Evolutionary conservation across 2,113 vertebrate species (phyloP).

Genomic region (Oreochromis niloticus): DNA sequence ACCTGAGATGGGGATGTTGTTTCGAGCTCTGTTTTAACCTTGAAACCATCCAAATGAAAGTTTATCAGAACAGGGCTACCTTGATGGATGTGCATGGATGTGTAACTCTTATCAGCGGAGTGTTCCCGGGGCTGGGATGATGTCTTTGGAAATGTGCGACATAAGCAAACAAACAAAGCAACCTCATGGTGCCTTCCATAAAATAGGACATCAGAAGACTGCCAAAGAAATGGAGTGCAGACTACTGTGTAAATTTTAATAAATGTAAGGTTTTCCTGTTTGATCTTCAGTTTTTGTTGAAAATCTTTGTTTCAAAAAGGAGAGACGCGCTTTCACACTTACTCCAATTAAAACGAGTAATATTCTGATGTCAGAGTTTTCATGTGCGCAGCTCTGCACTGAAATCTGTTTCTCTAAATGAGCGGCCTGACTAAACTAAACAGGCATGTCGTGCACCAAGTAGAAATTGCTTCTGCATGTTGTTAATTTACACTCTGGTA

Average conservation of each 20-base stretch:
- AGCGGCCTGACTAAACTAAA: neutral
- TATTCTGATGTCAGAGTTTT: neutral
- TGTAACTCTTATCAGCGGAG: neutral
- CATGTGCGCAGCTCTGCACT: neutral
- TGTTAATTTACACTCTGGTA: neutral
- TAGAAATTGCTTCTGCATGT: neutral
- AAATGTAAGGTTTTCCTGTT: neutral
- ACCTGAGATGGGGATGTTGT: neutral
- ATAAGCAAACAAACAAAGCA: neutral
- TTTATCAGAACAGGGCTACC: neutral
- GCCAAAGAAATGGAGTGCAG: neutral
- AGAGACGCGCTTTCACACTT: neutral
- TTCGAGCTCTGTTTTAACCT: neutral
- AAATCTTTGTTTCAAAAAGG: neutral
- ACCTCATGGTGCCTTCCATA: neutral
- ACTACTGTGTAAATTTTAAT: neutral
- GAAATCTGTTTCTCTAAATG: neutral
- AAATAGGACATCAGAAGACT: neutral
- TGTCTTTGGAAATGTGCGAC: neutral
- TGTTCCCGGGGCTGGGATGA: neutral
- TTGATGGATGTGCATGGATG: neutral
- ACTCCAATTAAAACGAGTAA: neutral
- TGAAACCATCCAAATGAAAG: neutral
- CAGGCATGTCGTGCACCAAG: neutral
- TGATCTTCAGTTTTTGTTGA: neutral